Conservation (phyloP, 2,113 vertebrate genomes). For the western clawed frog (Xenopus tropicalis) region UCB_Xtro_10.0 CM004450.2:90455001-90455500, state of each 20-base stretch:
- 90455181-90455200: conserved; percentile 8
- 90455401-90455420: not conserved
- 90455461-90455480: not conserved
- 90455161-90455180: conserved; percentile 29
- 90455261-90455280: not conserved
- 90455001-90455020: not conserved
- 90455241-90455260: not conserved
- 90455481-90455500: not conserved
- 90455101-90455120: conserved; percentile 52
- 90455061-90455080: conserved; percentile 40
- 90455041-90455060: conserved; percentile 35
- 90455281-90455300: not conserved
- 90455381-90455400: not conserved
- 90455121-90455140: conserved; percentile 48
- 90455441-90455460: not conserved
- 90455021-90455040: conserved; percentile 19
- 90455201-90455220: conserved; percentile 32
- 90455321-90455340: not conserved
- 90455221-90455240: conserved; percentile 27
- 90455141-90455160: conserved; percentile 34
- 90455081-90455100: conserved; percentile 46
- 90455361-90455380: not conserved
- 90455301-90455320: not conserved
- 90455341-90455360: not conserved
- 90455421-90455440: not conserved